phyloP scores from a whole-genome alignment of 2,113 vertebrate genomes.

The Rhinopomastus cyanomelas region DNA sequence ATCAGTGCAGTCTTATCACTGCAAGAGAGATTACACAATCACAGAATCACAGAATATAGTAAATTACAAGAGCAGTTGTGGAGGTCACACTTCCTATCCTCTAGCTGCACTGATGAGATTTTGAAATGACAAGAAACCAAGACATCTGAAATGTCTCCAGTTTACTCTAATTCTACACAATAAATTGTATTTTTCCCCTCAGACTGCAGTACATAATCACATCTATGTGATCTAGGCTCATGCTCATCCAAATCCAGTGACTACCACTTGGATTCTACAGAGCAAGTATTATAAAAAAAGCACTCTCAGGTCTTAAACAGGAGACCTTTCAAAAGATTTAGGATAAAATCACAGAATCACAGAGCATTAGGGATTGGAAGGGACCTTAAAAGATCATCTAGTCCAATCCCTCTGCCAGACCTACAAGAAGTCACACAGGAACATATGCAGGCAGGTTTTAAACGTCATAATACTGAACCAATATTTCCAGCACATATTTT shows the following conservation, averaged over 20 bases:
- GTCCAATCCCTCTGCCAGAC: no score
- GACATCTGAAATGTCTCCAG: background rate
- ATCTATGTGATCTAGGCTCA: background rate
- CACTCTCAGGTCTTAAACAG: background rate
- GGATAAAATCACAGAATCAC: background rate
- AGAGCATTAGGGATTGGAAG: no score
- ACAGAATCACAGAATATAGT: background rate
- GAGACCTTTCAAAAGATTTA: background rate
- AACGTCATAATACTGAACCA: background rate
- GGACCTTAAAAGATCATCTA: no score
- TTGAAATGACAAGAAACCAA: background rate
- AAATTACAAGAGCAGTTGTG: background rate
- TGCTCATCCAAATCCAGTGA: background rate
- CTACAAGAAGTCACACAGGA: no score
- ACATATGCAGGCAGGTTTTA: no score
- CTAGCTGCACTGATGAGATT: background rate
- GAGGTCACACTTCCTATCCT: background rate
- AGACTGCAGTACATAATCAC: background rate
- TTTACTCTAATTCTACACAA: background rate
- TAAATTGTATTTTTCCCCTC: background rate
- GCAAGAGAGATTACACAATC: background rate
- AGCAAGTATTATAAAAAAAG: background rate
- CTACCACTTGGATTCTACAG: background rate
- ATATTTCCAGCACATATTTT: background rate
- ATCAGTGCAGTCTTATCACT: background rate